Percentiles rank a stretch among this genome's conserved stretches.
Evolutionary conservation across 2,113 vertebrate species (phyloP).

Genomic region (Nibea albiflora): DNA sequence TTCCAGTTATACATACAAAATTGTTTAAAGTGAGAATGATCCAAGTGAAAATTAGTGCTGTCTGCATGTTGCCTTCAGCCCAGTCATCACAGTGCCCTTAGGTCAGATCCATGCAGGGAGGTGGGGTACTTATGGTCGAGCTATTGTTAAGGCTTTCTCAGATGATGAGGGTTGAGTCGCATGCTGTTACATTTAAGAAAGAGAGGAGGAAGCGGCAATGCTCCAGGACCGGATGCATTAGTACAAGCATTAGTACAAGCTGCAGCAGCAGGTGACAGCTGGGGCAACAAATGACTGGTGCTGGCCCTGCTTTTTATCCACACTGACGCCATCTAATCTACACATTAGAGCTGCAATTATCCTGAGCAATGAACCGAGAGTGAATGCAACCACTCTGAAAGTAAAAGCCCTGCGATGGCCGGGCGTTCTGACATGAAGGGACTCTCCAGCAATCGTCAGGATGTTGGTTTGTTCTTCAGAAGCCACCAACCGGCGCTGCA

Average conservation of each 20-base stretch:
- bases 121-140: too few relatives aligned
- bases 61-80: too few relatives aligned
- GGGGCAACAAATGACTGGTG: background rate
- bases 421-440: background rate
- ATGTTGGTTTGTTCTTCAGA: slow-evolving; percentile 11
- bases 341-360: slow-evolving; percentile 35
- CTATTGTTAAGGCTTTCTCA: background rate
- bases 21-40: too few relatives aligned
- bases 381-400: background rate
- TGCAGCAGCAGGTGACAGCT: slow-evolving; percentile 39
- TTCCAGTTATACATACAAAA: too few relatives aligned
- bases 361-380: background rate
- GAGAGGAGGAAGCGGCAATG: background rate
- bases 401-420: background rate
- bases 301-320: slow-evolving; percentile 12
- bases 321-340: background rate
- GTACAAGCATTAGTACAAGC: background rate
- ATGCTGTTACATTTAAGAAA: background rate
- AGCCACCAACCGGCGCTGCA: background rate
- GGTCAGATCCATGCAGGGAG: too few relatives aligned
- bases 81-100: too few relatives aligned
- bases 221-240: background rate
- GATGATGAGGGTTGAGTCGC: background rate
- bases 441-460: background rate
- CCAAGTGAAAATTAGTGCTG: too few relatives aligned